Base-by-base conservation (phyloP, 2,797 vertebrate genomes). In the Neopelma chrysocephalum region DNA sequence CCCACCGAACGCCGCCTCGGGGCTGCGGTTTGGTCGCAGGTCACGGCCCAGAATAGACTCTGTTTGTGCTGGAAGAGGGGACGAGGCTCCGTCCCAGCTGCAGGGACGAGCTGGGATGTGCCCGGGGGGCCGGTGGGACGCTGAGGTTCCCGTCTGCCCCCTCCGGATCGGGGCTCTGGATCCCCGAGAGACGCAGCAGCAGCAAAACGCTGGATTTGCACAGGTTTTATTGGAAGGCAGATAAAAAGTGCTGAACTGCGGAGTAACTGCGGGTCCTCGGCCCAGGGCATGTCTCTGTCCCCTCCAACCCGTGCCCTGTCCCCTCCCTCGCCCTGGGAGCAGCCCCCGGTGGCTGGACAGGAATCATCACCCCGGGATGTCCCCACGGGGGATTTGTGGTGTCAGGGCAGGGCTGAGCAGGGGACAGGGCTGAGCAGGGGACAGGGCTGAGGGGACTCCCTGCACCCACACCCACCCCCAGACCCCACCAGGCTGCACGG, bases 201-300 rank as follows among this genome's bases (percentile, higher is more conserved):
- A 6, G 47, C 3, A 15, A 20, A n/a, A 1, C 1, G 0, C 10
- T 3, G 32, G 6, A 0, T 13, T 58, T 34, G 23, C 29, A 5
- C 10, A 1, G 3, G 1, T 34, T 92, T 87, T 92, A 73, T 34
- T 51, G 5, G 21, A 22, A 56, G 15, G 5, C 0, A 8, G 31
- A 27, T 56, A 15, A 36, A 70, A 75, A 26, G 17, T 1, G 26
- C 2, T 15, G 14, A 40, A 19, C 10, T 0, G 1, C 1, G 31
- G 2, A 13, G 3, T 1, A 1, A 1, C 27, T 0, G 6, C 2
- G 13, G 34, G 17, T 2, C 13, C 25, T 6, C 0, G 0, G 6
- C 5, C n/a, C 36, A 3, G 23, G 11, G 60, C 45, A 1, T 2
- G 17, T 3, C 69, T 29, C 45, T 42, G 57, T 38, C 53, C 6